Base-by-base conservation (phyloP, 1,140 invertebrate genomes). In the Drosophila punjabiensis region DNA sequence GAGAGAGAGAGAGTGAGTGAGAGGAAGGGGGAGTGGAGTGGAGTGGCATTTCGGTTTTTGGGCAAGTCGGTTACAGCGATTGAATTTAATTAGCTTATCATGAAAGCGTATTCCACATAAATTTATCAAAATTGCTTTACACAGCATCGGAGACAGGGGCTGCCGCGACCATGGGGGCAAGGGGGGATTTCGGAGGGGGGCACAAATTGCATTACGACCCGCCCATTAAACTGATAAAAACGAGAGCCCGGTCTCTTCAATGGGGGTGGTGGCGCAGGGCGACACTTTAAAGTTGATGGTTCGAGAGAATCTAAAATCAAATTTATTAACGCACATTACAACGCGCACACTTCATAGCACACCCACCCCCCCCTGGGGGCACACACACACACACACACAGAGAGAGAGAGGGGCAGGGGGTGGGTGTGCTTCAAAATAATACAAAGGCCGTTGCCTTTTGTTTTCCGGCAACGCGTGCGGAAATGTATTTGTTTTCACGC, bases 71-170 rank as follows among this genome's bases (percentile, higher is more conserved):
- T 81, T 89, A 88, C 85, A 84, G 85, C 85, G 85, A 89, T 89
- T 89, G 86, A 89, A 89, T 90, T 89, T 89, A 89, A 89, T 89
- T 90, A 89, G 85, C 85, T 89, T 89, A 89, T 89, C 86, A 89
- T 90, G 86, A 89, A 89, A 89, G 85, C 85, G 85, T 89, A 89
- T 89, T 89, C 88, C 86, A 82, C 86, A 89, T 90, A 89, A 89
- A 89, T 89, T 89, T 89, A 89, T 89, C 85, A 89, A 89, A 89
- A 89, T 89, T 89, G 86, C 86, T 79, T 89, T 84, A 85, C 86
- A 85, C 85, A 89, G 79, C 83, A 87, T 79, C 79, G 16, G 50
- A 32, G 73, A 50, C 55, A 56, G 24, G 18, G 48, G 55, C 55
- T 58, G 62, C 52, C 18, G 30, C 52, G 14, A 13, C 13, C 7